A percentile compares a stretch with the other conserved stretches of the same genome.
Evolutionary conservation across 2,113 vertebrate genomes (phyloP).

Genomic region (Menura novaehollandiae): DNA sequence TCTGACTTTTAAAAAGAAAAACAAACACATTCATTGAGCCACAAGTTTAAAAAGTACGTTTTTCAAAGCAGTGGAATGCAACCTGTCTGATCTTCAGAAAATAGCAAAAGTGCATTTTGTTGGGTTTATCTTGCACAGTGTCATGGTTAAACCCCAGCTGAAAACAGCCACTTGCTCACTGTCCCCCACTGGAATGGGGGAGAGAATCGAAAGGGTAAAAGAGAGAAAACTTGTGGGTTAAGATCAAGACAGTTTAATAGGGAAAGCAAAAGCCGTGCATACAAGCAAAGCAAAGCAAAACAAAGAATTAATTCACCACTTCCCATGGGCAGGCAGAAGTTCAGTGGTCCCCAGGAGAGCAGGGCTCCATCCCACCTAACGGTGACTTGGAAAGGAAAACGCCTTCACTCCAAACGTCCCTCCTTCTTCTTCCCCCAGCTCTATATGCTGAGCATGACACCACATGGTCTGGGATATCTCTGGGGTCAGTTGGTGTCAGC

Average conservation of each 20-base stretch:
- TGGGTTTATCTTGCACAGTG: neutral
- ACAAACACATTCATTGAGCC: rapidly evolving
- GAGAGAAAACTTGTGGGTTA: neutral
- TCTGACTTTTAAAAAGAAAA: neutral
- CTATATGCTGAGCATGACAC: neutral
- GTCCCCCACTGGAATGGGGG: no score
- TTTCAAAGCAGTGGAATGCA: neutral
- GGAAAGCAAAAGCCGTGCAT: neutral
- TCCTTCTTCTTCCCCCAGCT: neutral
- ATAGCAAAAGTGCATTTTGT: neutral
- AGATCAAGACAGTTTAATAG: neutral
- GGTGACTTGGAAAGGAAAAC: neutral
- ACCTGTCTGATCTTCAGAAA: neutral
- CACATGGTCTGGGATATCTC: neutral
- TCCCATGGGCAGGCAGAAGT: neutral
- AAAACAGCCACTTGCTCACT: neutral
- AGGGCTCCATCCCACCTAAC: no score
- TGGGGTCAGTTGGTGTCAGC: neutral
- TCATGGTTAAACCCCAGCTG: neutral
- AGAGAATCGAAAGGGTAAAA: neutral
- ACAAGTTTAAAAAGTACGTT: neutral
- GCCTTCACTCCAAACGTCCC: rapidly evolving
- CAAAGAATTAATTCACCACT: neutral
- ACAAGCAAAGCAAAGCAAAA: neutral
- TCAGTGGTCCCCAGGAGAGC: neutral